Conservation (phyloP, 2,888 invertebrate genomes). For the Nebria salina region DNA sequence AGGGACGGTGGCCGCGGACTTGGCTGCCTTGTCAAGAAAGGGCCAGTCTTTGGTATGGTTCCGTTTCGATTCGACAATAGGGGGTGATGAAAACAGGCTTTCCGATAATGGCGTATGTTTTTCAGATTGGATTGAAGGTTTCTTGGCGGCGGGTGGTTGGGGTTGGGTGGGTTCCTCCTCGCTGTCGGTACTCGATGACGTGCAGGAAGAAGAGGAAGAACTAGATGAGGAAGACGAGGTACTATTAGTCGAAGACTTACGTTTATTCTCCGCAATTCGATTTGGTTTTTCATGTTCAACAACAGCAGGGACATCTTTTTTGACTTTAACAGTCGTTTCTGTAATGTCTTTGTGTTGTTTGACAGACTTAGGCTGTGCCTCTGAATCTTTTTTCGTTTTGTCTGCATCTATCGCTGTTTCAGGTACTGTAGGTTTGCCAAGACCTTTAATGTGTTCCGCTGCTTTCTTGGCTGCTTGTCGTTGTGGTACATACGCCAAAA, state of each 20-base stretch:
- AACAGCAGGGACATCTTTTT: slow-evolving; percentile 51
- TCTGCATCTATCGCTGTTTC: slow-evolving; percentile 56
- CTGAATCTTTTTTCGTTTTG: slow-evolving; percentile 55
- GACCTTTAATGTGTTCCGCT: slow-evolving; percentile 86
- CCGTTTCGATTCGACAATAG: slow-evolving; percentile 58
- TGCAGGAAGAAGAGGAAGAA: slow-evolving; percentile 64
- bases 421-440: slow-evolving; percentile 65
- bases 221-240: slow-evolving; percentile 65
- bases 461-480: slow-evolving; percentile 92
- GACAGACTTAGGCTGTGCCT: slow-evolving; percentile 24
- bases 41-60: slow-evolving; percentile 72
- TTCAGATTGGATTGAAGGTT: slow-evolving; percentile 44
- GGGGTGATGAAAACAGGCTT: slow-evolving; percentile 56
- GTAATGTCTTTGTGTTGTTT: slow-evolving; percentile 50
- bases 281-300: slow-evolving; percentile 53
- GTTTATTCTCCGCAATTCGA: slow-evolving; percentile 60
- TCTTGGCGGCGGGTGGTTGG: slow-evolving; percentile 43
- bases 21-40: slow-evolving; percentile 83
- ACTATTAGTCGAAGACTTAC: slow-evolving; percentile 68
- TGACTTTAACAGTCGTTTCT: slow-evolving; percentile 49
- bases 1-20: slow-evolving; percentile 72
- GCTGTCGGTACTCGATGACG: slow-evolving; percentile 68
- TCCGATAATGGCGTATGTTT: slow-evolving; percentile 58
- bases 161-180: slow-evolving; percentile 62
- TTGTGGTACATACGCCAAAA: slow-evolving; percentile 87